Base-by-base conservation (phyloP, 2,797 vertebrate genomes). In the Discoglossus pictus region DNA sequence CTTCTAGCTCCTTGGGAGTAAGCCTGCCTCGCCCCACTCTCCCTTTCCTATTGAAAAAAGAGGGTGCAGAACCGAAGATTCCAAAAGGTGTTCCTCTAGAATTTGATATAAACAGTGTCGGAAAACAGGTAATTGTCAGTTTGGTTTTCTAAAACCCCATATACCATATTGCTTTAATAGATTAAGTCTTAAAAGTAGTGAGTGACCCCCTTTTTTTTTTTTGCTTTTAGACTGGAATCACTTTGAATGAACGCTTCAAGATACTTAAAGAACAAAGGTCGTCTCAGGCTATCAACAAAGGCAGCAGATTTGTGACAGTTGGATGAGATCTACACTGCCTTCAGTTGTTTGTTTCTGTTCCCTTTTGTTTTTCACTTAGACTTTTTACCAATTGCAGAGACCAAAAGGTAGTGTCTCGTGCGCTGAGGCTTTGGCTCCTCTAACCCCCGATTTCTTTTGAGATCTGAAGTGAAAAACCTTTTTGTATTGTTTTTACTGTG, bases 81-180 rank as follows among this genome's bases (percentile, higher is more conserved):
- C 96, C 97, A 10, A 98, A 97, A 91, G 97, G 97, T 15, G 95
- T 99, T 21, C 85, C 93, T 2, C 74, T 99, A 67, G 92, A 98
- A 68, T 99, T 98, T 76, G 95, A 99, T 77, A 99, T 99, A 75
- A 98, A 98, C 82, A 98, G 95, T 69, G 95, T 99, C 61, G 94
- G 92, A 60, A 99, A 96, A 82, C 94, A 95, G 88, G 95, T 98
- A 84, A 82, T 1, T 21, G 8, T 31, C n/a, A n/a, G n/a, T n/a
- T n/a, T n/a, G n/a, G n/a, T n/a, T n/a, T n/a, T n/a, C n/a, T n/a
- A n/a, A n/a, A n/a, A n/a, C n/a, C n/a, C n/a, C n/a, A n/a, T n/a
- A n/a, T n/a, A n/a, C n/a, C n/a, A n/a, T n/a, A n/a, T n/a, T n/a
- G n/a, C n/a, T n/a, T n/a, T n/a, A n/a, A n/a, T n/a, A n/a, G n/a